These are phyloP conservation scores for Ctenopoma multispine DNA, from an alignment of 2,797 vertebrate species.

Conservation along the genomic window DNA sequence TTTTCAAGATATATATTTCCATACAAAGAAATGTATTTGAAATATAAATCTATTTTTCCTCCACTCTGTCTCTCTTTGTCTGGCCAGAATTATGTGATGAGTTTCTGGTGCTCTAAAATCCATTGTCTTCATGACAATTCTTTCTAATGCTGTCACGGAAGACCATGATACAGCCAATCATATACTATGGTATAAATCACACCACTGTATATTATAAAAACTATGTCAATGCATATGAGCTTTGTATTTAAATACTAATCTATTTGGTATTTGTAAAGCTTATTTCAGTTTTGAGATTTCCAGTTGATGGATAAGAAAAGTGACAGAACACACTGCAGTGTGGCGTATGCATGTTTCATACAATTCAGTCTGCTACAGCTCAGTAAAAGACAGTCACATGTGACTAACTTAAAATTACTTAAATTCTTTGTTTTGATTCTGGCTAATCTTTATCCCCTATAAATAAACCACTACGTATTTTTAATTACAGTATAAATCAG, in stretches of 20 bases:
- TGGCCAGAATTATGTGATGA: neutral
- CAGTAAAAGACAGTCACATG: neutral
- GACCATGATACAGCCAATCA: neutral
- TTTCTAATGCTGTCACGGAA: constrained; percentile 4
- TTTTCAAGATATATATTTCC: constrained; percentile 80
- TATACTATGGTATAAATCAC: neutral
- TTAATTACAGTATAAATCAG: neutral
- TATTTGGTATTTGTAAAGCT: neutral
- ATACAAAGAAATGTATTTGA: constrained; percentile 60
- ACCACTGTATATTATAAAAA: neutral
- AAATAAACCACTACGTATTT: constrained; percentile 1
- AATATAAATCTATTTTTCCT: constrained; percentile 61
- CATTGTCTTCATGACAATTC: constrained; percentile 44
- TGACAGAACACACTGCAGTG: constrained; percentile 16
- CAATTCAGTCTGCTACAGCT: constrained; percentile 17
- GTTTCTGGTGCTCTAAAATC: constrained; percentile 50
- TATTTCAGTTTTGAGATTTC: neutral
- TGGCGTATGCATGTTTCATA: constrained; percentile 33
- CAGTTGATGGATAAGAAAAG: constrained; percentile 30
- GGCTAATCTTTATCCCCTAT: neutral
- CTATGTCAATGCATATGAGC: neutral
- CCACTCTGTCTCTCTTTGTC: constrained; percentile 25
- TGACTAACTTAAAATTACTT: constrained; percentile 8
- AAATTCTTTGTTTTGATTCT: neutral
- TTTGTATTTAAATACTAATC: neutral